Percentiles rank a stretch among this genome's conserved stretches.
Conservation (phyloP, 2,797 vertebrate species). For the Arremon aurantiirostris region DNA sequence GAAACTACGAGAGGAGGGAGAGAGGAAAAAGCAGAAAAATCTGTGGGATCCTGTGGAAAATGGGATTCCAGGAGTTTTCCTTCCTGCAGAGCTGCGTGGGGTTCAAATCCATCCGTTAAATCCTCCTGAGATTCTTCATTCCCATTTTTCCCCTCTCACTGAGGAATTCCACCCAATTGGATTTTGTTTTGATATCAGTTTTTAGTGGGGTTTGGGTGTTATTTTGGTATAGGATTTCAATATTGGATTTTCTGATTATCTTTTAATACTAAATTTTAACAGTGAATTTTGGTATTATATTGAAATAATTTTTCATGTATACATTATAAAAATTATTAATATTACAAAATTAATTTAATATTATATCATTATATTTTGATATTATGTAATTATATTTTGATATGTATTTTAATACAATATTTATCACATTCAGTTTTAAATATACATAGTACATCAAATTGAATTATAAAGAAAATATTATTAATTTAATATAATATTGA, state of each 20-base stretch:
- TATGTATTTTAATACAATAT: background rate
- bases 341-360: background rate
- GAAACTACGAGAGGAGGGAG: accelerated
- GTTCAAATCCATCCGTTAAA: accelerated
- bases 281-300: accelerated
- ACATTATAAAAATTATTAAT: no score
- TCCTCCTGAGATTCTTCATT: accelerated
- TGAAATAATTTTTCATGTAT: background rate
- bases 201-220: background rate
- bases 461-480: no score
- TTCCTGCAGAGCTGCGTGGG: accelerated
- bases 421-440: background rate
- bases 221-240: accelerated
- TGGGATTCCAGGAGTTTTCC: accelerated
- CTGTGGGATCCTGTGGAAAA: accelerated
- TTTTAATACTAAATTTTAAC: background rate
- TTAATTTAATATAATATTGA: background rate
- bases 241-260: no score
- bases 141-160: accelerated
- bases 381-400: background rate
- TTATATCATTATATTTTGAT: no score
- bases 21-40: accelerated
- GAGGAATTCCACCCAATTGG: background rate
- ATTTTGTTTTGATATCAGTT: background rate
- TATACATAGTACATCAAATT: no score